phyloP scores from a whole-genome alignment of 2,113 vertebrate species.

The Ophthalmolycus amberensis region DNA sequence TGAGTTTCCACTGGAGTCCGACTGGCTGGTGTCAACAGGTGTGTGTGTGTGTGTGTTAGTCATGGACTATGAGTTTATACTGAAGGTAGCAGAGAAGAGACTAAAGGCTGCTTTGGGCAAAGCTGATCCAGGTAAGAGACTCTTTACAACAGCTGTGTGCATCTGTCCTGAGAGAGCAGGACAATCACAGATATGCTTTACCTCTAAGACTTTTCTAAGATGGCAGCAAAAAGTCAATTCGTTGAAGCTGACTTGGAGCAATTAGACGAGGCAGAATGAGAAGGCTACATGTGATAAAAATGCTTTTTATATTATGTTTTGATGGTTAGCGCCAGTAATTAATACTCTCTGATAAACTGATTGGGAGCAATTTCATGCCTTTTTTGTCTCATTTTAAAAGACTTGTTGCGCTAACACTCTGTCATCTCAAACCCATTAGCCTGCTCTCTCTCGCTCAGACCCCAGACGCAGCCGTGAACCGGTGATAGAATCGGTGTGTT shows the following conservation, averaged over 20 bases:
- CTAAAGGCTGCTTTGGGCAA: constrained; percentile 67
- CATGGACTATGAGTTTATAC: constrained; percentile 76
- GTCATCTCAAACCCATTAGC: not conserved
- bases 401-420: not conserved
- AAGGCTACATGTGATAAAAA: not conserved
- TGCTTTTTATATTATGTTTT: not conserved
- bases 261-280: not conserved
- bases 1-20: constrained; percentile 1
- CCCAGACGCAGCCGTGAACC: not conserved
- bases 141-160: constrained; percentile 11
- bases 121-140: constrained; percentile 66
- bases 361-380: constrained; percentile 2
- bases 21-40: constrained; percentile 2
- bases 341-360: not conserved
- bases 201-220: not conserved
- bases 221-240: not conserved
- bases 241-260: not conserved
- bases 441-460: not conserved
- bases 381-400: not conserved
- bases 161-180: not conserved
- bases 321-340: not conserved
- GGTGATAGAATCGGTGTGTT: not conserved
- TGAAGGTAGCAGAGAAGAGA: constrained; percentile 71
- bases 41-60: not conserved
- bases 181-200: not conserved